phyloP scores from a whole-genome alignment of 2,888 invertebrate species.

The Lasius platythorax region DNA sequence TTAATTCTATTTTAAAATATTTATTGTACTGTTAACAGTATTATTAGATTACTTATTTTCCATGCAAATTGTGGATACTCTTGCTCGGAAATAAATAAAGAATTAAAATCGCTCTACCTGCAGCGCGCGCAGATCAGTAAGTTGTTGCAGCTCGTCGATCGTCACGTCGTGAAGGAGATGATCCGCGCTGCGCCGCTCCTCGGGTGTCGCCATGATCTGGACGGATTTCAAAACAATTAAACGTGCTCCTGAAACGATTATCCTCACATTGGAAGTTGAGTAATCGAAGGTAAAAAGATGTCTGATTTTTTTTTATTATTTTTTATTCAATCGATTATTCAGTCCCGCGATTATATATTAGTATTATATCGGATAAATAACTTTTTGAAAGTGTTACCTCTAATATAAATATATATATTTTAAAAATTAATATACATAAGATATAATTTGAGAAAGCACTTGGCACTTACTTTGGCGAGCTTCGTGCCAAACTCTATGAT shows the following conservation, averaged over 20 bases:
- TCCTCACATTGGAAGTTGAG: slow-evolving; percentile 32
- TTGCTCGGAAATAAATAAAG: background rate
- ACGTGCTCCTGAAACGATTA: slow-evolving; percentile 32
- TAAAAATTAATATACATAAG: background rate
- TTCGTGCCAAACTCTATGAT: slow-evolving; percentile 89
- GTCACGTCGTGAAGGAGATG: slow-evolving; percentile 90
- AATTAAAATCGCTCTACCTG: slow-evolving; percentile 74
- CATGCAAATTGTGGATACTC: background rate
- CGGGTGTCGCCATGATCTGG: slow-evolving; percentile 90
- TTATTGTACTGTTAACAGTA: background rate
- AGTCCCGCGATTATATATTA: background rate
- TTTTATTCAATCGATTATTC: background rate
- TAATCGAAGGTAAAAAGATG: background rate
- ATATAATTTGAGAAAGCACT: background rate
- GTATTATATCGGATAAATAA: background rate
- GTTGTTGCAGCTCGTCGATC: slow-evolving; percentile 86
- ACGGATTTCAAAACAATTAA: slow-evolving; percentile 65
- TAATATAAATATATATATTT: background rate
- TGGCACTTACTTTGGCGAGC: slow-evolving; percentile 87
- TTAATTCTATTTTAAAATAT: background rate
- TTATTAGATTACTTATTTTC: background rate
- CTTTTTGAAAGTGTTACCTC: background rate
- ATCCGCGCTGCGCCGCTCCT: slow-evolving; percentile 88
- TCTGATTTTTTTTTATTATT: background rate
- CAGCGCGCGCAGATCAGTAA: slow-evolving; percentile 79